Evolutionary conservation across 1,140 invertebrate species (phyloP), one percentile per base, ranked within the genome.

Genomic region (Bombus confusus): DNA sequence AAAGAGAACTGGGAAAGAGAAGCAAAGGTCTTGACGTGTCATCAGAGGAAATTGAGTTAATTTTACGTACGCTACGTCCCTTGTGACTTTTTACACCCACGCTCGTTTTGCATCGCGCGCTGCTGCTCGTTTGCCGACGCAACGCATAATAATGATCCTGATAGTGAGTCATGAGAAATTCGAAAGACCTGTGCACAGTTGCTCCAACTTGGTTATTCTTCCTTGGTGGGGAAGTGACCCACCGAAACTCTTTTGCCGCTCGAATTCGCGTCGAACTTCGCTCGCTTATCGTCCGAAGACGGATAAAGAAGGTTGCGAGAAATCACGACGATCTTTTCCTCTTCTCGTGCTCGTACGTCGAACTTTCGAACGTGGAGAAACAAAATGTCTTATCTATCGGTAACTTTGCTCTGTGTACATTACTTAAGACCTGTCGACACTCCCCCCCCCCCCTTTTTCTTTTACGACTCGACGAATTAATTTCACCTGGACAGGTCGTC

Each of bases 1-100:
- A n/a, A n/a, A n/a, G n/a, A n/a, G n/a, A n/a, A 28, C 66, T 66
- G 52, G 18, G 34, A 71, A 80, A 68, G 71, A 84, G 86, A 78
- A 37, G 79, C n/a, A 41, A 74, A 78, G 62, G 69, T 77, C 64
- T 76, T 52, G 86, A 76, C 88, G 82, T 73, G 88, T 89, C 88
- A 90, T 90, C 88, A 71, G 47, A 37, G 86, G 71, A 85, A 90
- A 89, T 90, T 85, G 85, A 90, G 75, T 87, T 90, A 89, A 90
- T 90, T 90, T 87, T 71, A 80, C 68, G 74, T 62, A 62, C 39
- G 52, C 74, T 6, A 28, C 41, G 62, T 34, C 22, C 59, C 80
- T 59, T 43, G 34, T 8, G 31, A 69, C 78, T 90, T 87, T 87
- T 89, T 89, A 75, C 85, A 75, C 84, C 87, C 84, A 88, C 82